A percentile compares a stretch with the other conserved stretches of the same genome.
These are phyloP conservation scores for Periophthalmus modestus DNA, from an alignment of 2,113 vertebrate genomes.

Conservation along the genomic window DNA sequence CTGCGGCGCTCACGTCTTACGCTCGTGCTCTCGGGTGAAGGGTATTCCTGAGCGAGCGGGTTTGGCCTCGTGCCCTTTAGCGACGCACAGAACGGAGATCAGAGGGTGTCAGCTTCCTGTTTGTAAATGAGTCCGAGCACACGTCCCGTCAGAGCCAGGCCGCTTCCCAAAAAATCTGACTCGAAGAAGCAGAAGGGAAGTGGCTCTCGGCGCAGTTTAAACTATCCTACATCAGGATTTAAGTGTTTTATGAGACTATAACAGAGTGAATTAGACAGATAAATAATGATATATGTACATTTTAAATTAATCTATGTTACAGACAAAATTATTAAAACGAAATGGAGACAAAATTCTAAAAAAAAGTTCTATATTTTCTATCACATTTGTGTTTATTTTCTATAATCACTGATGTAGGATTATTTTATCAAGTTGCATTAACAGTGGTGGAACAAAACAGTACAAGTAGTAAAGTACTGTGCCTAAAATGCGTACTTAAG, in stretches of 20 bases:
- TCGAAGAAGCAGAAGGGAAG: too few species aligned
- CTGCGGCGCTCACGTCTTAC: slow-evolving; percentile 43
- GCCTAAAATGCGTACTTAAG: too few species aligned
- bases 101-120: slow-evolving; percentile 46
- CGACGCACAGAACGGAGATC: slow-evolving; percentile 27
- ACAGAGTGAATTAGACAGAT: neutral
- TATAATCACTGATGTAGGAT: neutral
- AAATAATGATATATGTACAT: neutral
- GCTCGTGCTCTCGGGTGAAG: slow-evolving; percentile 31
- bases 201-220: too few species aligned
- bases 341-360: neutral
- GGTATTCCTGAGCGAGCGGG: slow-evolving; percentile 56
- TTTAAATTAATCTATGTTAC: too few species aligned
- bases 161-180: slow-evolving; percentile 2
- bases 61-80: slow-evolving; percentile 49
- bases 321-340: neutral
- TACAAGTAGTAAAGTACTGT: too few species aligned
- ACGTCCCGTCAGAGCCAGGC: slow-evolving; percentile 1
- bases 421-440: neutral
- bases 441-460: too few species aligned
- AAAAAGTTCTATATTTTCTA: neutral
- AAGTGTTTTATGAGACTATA: neutral
- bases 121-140: slow-evolving; percentile 15
- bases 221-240: neutral
- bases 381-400: neutral